Evolutionary conservation across 2,113 vertebrate species (phyloP), one percentile per base, ranked within the genome.

Genomic region (Corapipo altera): DNA sequence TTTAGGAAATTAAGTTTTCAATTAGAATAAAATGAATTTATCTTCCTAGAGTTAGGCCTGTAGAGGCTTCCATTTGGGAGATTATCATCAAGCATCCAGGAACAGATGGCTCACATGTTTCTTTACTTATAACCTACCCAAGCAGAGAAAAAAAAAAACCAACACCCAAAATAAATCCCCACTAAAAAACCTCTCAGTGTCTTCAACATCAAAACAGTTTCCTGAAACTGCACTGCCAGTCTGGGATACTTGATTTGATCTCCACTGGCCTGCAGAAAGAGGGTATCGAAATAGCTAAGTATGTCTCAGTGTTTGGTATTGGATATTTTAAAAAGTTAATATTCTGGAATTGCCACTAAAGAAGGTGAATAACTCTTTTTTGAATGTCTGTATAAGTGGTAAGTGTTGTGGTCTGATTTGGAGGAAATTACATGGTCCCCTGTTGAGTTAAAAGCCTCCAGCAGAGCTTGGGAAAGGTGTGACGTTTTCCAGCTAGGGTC

Each of bases 1-100:
- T 41, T 88, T 89, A 89, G 86, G 94, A 97, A 97, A 93, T 95
- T 78, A 95, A 87, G 80, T 93, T 95, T 93, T 94, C 65, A 94
- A 96, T 95, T 95, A 92, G 82, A 92, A 91, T 69, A 49, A 96
- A 93, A 96, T 91, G 4, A 89, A 77, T 92, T 93, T 95, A 75
- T 96, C 80, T 86, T 92, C 76, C 73, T 85, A 89, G 73, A 89
- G 89, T 75, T 91, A 91, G 83, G 76, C 48, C 87, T 90, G 48
- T 85, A 49, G 80, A 87, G 80, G 69, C 48, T 92, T 69, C 12
- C 18, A 59, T 72, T 67, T 78, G 65, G 80, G 44, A 75, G 62
- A 80, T 86, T 88, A 67, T 93, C 55, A 74, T 80, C 65, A 67
- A 48, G 52, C 44, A 75, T 65, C 49, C 61, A 57, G 70, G 91